Percentiles rank a stretch among this genome's conserved stretches.
phyloP scores from a whole-genome alignment of 2,888 invertebrate genomes.

The Chymomyza procnemis region DNA sequence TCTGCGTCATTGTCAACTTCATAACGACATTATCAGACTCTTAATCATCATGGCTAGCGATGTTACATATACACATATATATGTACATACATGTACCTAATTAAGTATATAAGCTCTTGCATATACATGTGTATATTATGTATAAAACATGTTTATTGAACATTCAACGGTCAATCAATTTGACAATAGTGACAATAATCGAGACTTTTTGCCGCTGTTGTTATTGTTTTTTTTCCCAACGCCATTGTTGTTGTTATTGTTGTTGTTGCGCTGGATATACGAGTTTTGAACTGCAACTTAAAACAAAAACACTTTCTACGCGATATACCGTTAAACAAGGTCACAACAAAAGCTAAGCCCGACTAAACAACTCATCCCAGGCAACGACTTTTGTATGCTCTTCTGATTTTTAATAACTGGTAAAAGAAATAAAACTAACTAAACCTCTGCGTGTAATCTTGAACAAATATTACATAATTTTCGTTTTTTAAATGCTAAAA shows the following conservation, averaged over 20 bases:
- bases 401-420: neutral
- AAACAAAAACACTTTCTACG: slow-evolving; percentile 71
- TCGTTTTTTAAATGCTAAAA: too few relatives aligned
- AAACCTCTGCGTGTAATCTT: too few relatives aligned
- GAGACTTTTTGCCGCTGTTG: neutral
- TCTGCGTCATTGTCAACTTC: slow-evolving; percentile 1
- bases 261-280: slow-evolving; percentile 40
- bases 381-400: neutral
- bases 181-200: slow-evolving; percentile 1
- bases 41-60: slow-evolving; percentile 41
- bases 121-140: neutral
- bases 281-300: slow-evolving; percentile 54
- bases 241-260: slow-evolving; percentile 20
- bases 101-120: too few relatives aligned
- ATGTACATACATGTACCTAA: neutral
- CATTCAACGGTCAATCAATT: slow-evolving; percentile 42
- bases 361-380: neutral
- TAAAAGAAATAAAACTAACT: too few relatives aligned
- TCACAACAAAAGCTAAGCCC: slow-evolving; percentile 39
- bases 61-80: slow-evolving; percentile 12
- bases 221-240: slow-evolving; percentile 15
- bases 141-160: slow-evolving; percentile 44
- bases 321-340: slow-evolving; percentile 72
- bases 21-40: slow-evolving; percentile 39
- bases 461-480: too few relatives aligned